Conservation (phyloP, 1,140 invertebrate genomes). For the Tetragnatha versicolor region DNA sequence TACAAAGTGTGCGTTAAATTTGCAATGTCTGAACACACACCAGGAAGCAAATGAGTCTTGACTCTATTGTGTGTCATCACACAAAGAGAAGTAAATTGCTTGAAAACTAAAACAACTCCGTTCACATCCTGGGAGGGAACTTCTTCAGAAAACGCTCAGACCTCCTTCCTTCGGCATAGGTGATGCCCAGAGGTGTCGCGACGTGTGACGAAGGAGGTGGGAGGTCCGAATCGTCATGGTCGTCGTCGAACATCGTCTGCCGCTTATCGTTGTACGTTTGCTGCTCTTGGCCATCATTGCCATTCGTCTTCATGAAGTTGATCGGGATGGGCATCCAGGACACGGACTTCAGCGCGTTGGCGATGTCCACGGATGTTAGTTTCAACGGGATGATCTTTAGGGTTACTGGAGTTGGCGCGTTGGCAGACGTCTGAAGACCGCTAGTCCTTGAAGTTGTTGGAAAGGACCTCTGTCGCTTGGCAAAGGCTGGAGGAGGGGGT, state of each 20-base stretch:
- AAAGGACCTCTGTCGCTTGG: neutral
- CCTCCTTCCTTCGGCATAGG: slow-evolving; percentile 17
- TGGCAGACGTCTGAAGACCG: neutral
- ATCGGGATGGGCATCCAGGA: slow-evolving; percentile 30
- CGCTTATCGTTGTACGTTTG: neutral
- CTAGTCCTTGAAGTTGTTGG: neutral
- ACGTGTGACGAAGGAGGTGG: slow-evolving; percentile 44
- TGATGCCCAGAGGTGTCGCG: slow-evolving; percentile 43
- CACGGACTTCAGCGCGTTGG: slow-evolving; percentile 29
- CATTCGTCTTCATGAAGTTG: slow-evolving; percentile 16
- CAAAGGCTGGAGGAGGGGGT: neutral
- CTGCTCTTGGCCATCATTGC: neutral
- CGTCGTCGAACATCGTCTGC: slow-evolving; percentile 1
- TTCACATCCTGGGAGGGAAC: neutral
- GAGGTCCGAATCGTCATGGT: slow-evolving; percentile 31
- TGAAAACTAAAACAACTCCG: neutral
- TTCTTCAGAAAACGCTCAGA: neutral
- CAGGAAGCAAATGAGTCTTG: neutral
- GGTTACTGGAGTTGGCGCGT: slow-evolving; percentile 17
- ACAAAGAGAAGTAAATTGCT: neutral
- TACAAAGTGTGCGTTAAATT: too few relatives aligned
- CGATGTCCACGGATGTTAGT: slow-evolving; percentile 11
- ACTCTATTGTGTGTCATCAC: slow-evolving; percentile 7
- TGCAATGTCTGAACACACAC: too few relatives aligned
- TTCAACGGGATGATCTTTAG: slow-evolving; percentile 45